Percentiles rank a stretch among this genome's conserved stretches.
Evolutionary conservation across 2,113 vertebrate genomes (phyloP).

Genomic region (Oncorhynchus masou): DNA sequence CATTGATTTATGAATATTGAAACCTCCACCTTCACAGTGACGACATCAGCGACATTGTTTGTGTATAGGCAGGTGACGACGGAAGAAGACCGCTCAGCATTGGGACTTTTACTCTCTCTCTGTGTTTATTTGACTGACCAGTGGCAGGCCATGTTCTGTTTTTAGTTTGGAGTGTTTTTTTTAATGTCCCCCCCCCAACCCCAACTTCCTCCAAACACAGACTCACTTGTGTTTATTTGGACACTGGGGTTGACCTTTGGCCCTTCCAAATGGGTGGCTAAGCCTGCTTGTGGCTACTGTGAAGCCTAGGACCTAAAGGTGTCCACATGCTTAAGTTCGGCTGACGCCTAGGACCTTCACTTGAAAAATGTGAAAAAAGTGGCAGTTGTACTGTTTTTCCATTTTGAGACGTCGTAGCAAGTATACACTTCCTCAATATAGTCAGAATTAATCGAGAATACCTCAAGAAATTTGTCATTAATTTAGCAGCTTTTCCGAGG

Average conservation of each 20-base stretch:
- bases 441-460: too few species aligned
- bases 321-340: too few species aligned
- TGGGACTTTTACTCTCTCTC: slow-evolving; percentile 20
- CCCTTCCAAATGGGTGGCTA: slow-evolving; percentile 62
- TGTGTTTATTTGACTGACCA: slow-evolving; percentile 53
- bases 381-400: too few species aligned
- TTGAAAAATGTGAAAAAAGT: too few species aligned
- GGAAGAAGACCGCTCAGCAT: slow-evolving; percentile 28
- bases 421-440: too few species aligned
- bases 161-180: slow-evolving; percentile 59
- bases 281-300: slow-evolving; percentile 59
- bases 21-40: slow-evolving; percentile 33
- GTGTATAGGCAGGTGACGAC: slow-evolving; percentile 23
- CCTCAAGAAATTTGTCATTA: too few species aligned
- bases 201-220: slow-evolving; percentile 21
- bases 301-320: neutral
- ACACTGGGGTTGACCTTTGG: slow-evolving; percentile 63
- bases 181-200: slow-evolving; percentile 53
- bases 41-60: slow-evolving; percentile 27
- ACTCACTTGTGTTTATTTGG: slow-evolving; percentile 70
- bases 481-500: too few species aligned
- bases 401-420: too few species aligned
- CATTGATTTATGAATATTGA: slow-evolving; percentile 59
- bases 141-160: slow-evolving; percentile 49
- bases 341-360: too few species aligned